phyloP scores from a whole-genome alignment of 1,140 invertebrate genomes.

The Spodoptera litura region DNA sequence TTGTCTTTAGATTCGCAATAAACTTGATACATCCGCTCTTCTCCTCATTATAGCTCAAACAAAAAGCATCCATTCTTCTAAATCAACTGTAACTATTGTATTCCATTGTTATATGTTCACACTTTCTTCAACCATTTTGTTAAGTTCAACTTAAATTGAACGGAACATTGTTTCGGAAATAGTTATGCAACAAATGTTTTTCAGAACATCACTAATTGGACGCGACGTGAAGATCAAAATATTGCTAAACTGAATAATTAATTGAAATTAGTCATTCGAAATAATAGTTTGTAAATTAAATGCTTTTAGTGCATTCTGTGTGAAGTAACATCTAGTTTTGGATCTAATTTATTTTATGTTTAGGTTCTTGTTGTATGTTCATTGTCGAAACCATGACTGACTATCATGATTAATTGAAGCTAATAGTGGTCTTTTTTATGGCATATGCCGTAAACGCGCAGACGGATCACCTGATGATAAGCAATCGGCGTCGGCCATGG shows the following conservation, averaged over 20 bases:
- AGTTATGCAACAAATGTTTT: conserved; percentile 11
- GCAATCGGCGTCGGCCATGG: no score
- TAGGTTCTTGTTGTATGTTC: no score
- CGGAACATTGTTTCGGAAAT: conserved; percentile 2
- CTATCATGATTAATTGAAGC: no score
- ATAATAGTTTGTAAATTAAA: neutral
- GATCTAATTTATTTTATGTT: no score
- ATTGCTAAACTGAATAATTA: conserved; percentile 21
- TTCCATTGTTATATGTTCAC: conserved; percentile 3
- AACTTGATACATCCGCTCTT: neutral
- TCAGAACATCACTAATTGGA: conserved; percentile 32
- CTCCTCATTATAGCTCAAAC: neutral
- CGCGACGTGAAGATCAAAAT: conserved; percentile 3
- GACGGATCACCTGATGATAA: no score
- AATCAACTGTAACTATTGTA: conserved; percentile 2
- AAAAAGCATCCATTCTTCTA: conserved; percentile 18
- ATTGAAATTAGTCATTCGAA: conserved; percentile 1
- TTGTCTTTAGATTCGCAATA: conserved; percentile 1
- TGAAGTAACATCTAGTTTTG: no score
- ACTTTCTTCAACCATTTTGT: conserved; percentile 1
- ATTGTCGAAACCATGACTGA: no score
- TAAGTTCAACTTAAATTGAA: neutral
- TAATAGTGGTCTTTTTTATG: no score
- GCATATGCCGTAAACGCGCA: no score
- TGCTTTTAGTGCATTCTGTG: neutral